Conservation (phyloP, 2,797 vertebrate species). For the Cephalopachus bancanus region DNA sequence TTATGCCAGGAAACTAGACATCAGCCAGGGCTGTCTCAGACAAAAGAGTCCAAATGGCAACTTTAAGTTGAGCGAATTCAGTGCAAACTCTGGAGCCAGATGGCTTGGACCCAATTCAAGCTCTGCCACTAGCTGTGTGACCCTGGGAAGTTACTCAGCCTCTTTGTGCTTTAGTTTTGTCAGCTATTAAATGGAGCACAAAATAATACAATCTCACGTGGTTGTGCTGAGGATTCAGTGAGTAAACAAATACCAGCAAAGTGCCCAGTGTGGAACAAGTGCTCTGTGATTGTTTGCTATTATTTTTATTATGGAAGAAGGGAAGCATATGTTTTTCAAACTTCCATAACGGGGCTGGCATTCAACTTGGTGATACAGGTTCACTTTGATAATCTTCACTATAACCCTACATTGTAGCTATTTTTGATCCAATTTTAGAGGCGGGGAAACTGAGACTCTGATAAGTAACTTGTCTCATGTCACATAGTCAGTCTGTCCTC, state of each 20-base stretch:
- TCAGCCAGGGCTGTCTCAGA: not conserved
- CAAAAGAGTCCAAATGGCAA: not conserved
- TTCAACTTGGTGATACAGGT: not conserved
- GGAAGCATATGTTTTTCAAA: not conserved
- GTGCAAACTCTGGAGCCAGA: not conserved
- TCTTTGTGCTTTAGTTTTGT: not conserved
- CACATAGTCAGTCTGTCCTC: not conserved
- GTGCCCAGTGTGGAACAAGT: not conserved
- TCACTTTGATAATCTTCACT: not conserved
- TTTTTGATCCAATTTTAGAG: constrained; percentile 33
- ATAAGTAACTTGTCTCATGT: not conserved
- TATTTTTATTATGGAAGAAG: not conserved
- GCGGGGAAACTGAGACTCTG: not conserved
- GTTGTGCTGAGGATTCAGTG: not conserved
- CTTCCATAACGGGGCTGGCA: not conserved
- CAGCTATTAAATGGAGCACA: not conserved
- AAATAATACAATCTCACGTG: not conserved
- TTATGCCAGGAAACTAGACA: not conserved
- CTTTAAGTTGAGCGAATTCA: not conserved
- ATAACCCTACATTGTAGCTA: not conserved
- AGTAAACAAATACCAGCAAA: not conserved
- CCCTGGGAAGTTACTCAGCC: too few species aligned
- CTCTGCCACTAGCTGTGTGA: too few species aligned
- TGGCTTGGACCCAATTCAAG: not conserved
- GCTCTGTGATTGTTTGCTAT: not conserved